Evolutionary conservation across 1,140 invertebrate genomes (phyloP).

Genomic region (Ruditapes philippinarum): DNA sequence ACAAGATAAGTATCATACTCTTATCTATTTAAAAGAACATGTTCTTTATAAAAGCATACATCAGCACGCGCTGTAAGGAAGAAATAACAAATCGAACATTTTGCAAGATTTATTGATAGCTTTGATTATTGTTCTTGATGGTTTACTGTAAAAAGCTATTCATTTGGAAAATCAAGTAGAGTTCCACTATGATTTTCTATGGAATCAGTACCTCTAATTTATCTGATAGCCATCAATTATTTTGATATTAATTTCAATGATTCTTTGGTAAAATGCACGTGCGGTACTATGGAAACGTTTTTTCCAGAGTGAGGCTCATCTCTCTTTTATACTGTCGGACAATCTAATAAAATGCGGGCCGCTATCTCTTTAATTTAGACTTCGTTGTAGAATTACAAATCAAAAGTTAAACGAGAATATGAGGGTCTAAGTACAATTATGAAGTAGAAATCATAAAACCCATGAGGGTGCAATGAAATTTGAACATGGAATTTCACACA

Average conservation of each 20-base stretch:
- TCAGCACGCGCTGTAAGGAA: too few species aligned
- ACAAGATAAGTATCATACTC: too few species aligned
- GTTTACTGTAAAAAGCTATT: not conserved
- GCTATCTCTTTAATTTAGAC: constrained; percentile 28
- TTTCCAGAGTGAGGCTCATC: not conserved
- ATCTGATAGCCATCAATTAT: constrained; percentile 41
- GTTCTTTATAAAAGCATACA: too few species aligned
- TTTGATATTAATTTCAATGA: constrained; percentile 41
- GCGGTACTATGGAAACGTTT: constrained; percentile 9
- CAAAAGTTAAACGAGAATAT: not conserved
- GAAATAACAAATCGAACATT: too few species aligned
- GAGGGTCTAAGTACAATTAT: not conserved
- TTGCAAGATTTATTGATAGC: not conserved
- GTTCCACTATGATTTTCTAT: constrained; percentile 7
- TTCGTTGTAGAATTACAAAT: not conserved
- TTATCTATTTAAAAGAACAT: too few species aligned
- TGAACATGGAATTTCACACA: not conserved
- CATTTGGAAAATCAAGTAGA: not conserved
- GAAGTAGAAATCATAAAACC: not conserved
- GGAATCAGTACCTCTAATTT: not conserved
- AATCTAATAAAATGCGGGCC: constrained; percentile 22
- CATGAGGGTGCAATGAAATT: not conserved
- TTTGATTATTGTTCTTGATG: not conserved
- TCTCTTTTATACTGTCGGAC: not conserved
- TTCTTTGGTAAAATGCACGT: constrained; percentile 48